Evolutionary conservation across 2,888 invertebrate genomes (phyloP).

Genomic region (Agonum fuliginosum): DNA sequence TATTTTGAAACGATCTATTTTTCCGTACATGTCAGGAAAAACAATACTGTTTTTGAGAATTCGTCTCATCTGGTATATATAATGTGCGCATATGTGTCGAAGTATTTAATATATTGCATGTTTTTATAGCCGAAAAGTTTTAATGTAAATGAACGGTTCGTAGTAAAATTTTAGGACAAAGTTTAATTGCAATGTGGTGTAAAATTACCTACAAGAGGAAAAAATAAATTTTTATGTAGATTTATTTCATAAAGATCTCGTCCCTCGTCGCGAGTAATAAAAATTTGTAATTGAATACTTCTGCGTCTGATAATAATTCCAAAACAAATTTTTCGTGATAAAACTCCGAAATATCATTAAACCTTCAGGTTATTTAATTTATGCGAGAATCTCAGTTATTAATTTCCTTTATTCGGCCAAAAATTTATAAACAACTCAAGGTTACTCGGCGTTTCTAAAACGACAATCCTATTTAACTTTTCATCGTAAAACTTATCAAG

Average conservation of each 20-base stretch:
- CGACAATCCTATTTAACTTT: conserved; percentile 49
- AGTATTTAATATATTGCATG: too few species aligned
- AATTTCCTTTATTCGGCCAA: conserved; percentile 41
- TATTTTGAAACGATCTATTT: too few species aligned
- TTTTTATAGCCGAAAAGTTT: too few species aligned
- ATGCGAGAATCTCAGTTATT: conserved; percentile 1
- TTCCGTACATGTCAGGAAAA: too few species aligned
- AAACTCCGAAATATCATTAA: conserved; percentile 31
- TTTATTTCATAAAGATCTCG: conserved; percentile 5
- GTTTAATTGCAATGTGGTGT: conserved; percentile 5
- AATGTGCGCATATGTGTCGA: too few species aligned
- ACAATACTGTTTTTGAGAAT: too few species aligned
- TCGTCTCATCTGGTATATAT: too few species aligned
- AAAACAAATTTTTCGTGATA: conserved; percentile 37
- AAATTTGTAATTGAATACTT: conserved; percentile 41
- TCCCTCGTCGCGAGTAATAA: neutral
- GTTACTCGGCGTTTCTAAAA: neutral
- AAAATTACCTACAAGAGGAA: neutral
- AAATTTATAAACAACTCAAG: conserved; percentile 37
- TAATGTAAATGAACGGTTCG: too few species aligned
- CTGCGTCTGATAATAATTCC: neutral
- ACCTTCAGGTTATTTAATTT: conserved; percentile 24
- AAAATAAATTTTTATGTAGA: conserved; percentile 27
- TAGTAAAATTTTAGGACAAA: conserved; percentile 7
- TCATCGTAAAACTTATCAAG: conserved; percentile 58